Evolutionary conservation across 92 coral and sea anemone species (phyloP).

Genomic region (Isaurus tuberculatus): DNA sequence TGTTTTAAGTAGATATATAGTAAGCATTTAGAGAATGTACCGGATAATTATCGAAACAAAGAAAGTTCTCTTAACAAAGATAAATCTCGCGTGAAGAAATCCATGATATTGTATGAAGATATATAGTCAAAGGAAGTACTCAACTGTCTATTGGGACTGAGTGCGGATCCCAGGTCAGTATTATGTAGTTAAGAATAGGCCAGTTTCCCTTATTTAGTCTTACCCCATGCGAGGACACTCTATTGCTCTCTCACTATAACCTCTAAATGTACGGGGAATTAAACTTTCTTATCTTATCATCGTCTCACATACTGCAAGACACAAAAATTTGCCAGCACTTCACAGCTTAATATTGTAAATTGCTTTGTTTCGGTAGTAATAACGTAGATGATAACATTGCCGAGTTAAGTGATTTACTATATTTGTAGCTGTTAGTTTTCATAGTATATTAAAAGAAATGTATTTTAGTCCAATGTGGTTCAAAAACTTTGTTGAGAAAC

Average conservation of each 20-base stretch:
- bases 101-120: not conserved
- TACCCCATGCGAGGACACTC: not conserved
- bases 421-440: not conserved
- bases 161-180: not conserved
- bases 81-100: not conserved
- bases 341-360: too few species aligned
- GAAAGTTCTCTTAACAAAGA: not conserved
- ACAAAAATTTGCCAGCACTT: too few species aligned
- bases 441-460: not conserved
- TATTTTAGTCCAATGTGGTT: not conserved
- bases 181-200: not conserved
- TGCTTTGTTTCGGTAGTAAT: too few species aligned
- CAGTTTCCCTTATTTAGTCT: not conserved
- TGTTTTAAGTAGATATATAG: not conserved
- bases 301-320: too few species aligned
- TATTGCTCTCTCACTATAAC: not conserved
- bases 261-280: not conserved
- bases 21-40: not conserved
- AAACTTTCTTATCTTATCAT: not conserved
- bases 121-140: slow-evolving; percentile 1
- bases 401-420: not conserved
- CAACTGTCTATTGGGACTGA: not conserved
- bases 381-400: too few species aligned
- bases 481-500: not conserved
- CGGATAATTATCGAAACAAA: not conserved